These are phyloP conservation scores for Centruroides sculpturatus DNA, from an alignment of 1,140 invertebrate species.

Conservation along the genomic window DNA sequence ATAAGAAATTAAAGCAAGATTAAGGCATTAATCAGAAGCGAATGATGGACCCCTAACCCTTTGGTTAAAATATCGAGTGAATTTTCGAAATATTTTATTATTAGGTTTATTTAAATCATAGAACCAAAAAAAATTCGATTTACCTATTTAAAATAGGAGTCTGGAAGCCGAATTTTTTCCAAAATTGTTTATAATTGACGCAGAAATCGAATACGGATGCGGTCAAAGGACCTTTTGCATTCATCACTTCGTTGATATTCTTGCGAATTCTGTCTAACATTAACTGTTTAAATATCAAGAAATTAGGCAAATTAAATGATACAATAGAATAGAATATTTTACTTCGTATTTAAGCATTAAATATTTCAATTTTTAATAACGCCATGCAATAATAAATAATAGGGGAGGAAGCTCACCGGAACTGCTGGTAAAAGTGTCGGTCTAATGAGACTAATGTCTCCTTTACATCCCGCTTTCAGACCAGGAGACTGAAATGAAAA, in stretches of 20 bases:
- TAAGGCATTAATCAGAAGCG: too few relatives aligned
- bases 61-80: too few relatives aligned
- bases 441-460: slow-evolving; percentile 75
- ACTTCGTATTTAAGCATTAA: neutral
- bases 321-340: too few relatives aligned
- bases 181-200: slow-evolving; percentile 26
- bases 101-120: too few relatives aligned
- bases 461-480: slow-evolving; percentile 66
- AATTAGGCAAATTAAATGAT: too few relatives aligned
- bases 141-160: slow-evolving; percentile 16
- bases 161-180: slow-evolving; percentile 14
- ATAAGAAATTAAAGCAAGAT: too few relatives aligned
- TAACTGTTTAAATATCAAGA: slow-evolving; percentile 13
- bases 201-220: slow-evolving; percentile 28
- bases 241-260: slow-evolving; percentile 26
- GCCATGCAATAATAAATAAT: neutral
- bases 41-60: too few relatives aligned
- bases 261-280: slow-evolving; percentile 31
- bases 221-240: slow-evolving; percentile 19
- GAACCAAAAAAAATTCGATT: neutral
- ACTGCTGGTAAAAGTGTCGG: slow-evolving; percentile 92
- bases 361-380: neutral
- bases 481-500: slow-evolving; percentile 51
- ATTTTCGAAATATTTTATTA: too few relatives aligned
- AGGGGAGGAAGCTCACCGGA: slow-evolving; percentile 44